Evolutionary conservation across 2,113 vertebrate species (phyloP), one percentile per base, ranked within the genome.

Genomic region (Gymnarchus niloticus): DNA sequence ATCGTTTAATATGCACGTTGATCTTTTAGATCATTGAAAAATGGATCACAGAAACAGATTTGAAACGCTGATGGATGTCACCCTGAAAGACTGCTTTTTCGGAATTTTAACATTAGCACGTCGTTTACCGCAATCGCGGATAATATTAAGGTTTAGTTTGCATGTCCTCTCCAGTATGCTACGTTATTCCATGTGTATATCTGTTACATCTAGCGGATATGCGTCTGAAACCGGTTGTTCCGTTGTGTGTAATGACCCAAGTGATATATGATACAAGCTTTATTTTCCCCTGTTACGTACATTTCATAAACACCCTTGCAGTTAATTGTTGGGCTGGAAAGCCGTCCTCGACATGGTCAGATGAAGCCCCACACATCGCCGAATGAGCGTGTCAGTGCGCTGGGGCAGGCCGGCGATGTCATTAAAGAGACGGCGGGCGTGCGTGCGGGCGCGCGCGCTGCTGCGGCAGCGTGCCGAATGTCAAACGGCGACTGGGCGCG

Each of bases 401-500:
- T 19, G 33, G 33, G 65, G 65, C 65, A 73, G 65, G 65, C 65
- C 65, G 33, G 28, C 65, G 28, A 5, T 73, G 6, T 17, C 28
- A 73, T 73, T 73, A 41, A 0, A 41, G 65, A 37, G 61, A 19
- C 77, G 9, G 46, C 12, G 77, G 21, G 77, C 61, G 61, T 33
- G 61, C 61, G 28, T 33, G n/a, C n/a, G n/a, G n/a, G n/a, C 61
- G 61, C 61, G 4, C 61, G 61, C 12, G 77, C 77, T n/a, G 77
- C n/a, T 25, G 77, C 77, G 5, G 44, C 21, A n/a, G 44, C 14
- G 86, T 81, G 25, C 82, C 21, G 85, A 88, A 88, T 77, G 86
- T 86, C 51, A 86, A 89, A 83, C 54, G 33, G 2, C 28, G 7
- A 19, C 54, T 6, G 51, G 65, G 81, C 2, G 56, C 65, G 41